These are phyloP conservation scores for Noctua comes DNA, from an alignment of 2,888 invertebrate species.

Conservation along the genomic window DNA sequence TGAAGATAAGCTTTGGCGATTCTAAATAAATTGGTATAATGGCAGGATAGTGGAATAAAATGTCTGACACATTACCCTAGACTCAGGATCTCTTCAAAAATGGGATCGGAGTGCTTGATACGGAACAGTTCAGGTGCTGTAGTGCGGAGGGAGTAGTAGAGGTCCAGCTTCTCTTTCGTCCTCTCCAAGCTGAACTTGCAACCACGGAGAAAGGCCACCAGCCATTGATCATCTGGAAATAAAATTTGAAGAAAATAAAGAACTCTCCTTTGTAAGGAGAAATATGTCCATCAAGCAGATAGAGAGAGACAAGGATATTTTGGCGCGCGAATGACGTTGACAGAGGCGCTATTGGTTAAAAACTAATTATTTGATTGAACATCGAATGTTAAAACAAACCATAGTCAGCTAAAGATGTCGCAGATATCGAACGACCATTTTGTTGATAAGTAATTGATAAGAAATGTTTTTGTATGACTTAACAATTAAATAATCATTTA, in stretches of 20 bases:
- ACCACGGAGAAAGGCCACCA: slow-evolving; percentile 91
- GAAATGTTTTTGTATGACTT: slow-evolving; percentile 20
- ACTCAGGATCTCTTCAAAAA: slow-evolving; percentile 76
- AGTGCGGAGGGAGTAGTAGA: slow-evolving; percentile 89
- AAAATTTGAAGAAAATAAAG: not conserved
- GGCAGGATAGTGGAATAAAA: not conserved
- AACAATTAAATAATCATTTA: slow-evolving; percentile 5
- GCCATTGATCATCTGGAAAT: slow-evolving; percentile 91
- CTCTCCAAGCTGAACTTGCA: slow-evolving; percentile 92
- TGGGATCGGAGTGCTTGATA: slow-evolving; percentile 70
- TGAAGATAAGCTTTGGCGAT: no score
- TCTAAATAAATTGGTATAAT: not conserved
- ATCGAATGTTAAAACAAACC: slow-evolving; percentile 14
- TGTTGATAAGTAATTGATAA: slow-evolving; percentile 24
- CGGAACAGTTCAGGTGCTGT: slow-evolving; percentile 88
- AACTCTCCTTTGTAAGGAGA: not conserved
- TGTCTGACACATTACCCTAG: slow-evolving; percentile 69
- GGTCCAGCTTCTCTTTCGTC: slow-evolving; percentile 91
- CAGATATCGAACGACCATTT: slow-evolving; percentile 6
- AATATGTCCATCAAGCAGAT: not conserved
- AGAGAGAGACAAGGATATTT: not conserved
- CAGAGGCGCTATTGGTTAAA: not conserved
- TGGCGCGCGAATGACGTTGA: not conserved
- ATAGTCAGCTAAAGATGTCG: slow-evolving; percentile 2
- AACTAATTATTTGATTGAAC: not conserved